phyloP scores from a whole-genome alignment of 2,113 vertebrate species.

The Eulacestoma nigropectus region DNA sequence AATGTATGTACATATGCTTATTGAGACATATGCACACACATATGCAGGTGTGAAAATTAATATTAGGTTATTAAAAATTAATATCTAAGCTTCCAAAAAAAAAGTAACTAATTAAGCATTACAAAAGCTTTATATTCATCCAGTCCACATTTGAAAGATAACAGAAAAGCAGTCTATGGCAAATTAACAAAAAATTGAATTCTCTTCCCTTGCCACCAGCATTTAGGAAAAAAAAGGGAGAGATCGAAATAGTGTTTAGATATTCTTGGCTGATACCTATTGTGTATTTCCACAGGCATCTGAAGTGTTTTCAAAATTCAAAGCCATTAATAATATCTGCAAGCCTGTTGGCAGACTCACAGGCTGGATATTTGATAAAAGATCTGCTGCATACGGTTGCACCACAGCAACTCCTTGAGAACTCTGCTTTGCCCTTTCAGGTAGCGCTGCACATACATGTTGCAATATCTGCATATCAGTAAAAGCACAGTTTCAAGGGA shows the following conservation, averaged over 20 bases:
- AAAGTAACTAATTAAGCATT: neutral
- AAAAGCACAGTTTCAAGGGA: neutral
- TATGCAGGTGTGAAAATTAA: no score
- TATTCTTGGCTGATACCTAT: neutral
- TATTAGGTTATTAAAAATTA: no score
- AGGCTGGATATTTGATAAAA: neutral
- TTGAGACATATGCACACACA: neutral
- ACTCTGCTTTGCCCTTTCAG: neutral
- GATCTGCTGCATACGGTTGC: neutral
- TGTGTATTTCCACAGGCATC: neutral
- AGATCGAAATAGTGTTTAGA: neutral
- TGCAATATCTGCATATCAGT: neutral
- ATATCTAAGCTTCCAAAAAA: neutral
- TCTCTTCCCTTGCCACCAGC: neutral
- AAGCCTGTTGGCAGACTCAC: neutral
- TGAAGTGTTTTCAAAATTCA: neutral
- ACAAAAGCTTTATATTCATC: neutral
- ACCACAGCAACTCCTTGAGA: neutral
- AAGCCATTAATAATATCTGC: neutral
- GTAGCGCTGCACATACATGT: accelerated
- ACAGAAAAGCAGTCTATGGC: neutral
- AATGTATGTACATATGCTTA: neutral
- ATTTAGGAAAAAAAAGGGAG: neutral
- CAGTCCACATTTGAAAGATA: neutral
- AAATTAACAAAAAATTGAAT: neutral